Percentiles rank a stretch among this genome's conserved stretches.
Conservation (phyloP, 2,888 invertebrate species). For the Harpagoxenus sublaevis region DNA sequence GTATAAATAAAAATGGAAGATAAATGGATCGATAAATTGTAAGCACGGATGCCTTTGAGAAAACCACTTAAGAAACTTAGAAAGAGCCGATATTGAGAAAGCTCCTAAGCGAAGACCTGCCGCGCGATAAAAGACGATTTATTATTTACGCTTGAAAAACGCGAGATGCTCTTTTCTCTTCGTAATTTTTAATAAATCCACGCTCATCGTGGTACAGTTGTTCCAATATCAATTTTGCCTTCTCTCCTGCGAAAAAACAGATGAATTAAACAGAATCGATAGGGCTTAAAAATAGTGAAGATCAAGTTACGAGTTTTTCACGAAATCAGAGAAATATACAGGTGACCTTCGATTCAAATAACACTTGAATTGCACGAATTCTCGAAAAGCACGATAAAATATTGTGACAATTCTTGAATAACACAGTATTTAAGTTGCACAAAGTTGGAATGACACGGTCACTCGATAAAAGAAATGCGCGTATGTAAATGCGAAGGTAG, state of each 20-base stretch:
- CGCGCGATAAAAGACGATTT: constrained; percentile 17
- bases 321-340: neutral
- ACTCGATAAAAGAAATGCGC: too few relatives aligned
- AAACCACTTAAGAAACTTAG: neutral
- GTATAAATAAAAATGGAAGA: constrained; percentile 23
- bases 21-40: constrained; percentile 35
- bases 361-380: too few relatives aligned
- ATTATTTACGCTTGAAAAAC: constrained; percentile 36
- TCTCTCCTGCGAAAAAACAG: neutral
- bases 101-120: neutral
- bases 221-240: neutral
- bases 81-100: constrained; percentile 11
- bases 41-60: neutral
- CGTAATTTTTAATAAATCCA: constrained; percentile 28
- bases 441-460: too few relatives aligned
- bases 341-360: too few relatives aligned
- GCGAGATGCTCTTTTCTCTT: neutral
- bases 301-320: neutral
- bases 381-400: too few relatives aligned
- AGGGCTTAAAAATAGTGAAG: neutral
- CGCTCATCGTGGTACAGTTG: neutral
- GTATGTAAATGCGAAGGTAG: too few relatives aligned
- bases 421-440: too few relatives aligned
- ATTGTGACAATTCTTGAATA: too few relatives aligned
- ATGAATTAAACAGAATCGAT: neutral